Conservation (phyloP, 2,113 vertebrate genomes). For the Vulpes vulpes region DNA sequence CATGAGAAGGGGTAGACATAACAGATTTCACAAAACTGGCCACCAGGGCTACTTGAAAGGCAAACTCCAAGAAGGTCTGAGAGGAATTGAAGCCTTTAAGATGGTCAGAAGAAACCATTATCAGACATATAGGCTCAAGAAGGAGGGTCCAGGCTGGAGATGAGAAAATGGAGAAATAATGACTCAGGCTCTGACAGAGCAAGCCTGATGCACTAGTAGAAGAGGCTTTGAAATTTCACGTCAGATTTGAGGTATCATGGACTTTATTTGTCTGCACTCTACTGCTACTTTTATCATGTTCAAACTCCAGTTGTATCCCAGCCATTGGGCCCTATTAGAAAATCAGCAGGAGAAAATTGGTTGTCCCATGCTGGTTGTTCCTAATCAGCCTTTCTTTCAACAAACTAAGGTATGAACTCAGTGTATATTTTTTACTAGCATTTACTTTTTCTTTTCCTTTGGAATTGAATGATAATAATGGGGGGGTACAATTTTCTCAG, state of each 20-base stretch:
- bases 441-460: not conserved
- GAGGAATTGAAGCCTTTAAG: not conserved
- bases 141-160: not conserved
- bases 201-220: not conserved
- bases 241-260: not conserved
- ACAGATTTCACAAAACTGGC: not conserved
- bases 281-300: not conserved
- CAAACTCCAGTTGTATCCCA: not conserved
- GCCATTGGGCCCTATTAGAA: not conserved
- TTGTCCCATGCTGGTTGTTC: not conserved
- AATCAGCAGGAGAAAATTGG: not conserved
- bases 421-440: not conserved
- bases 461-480: not conserved
- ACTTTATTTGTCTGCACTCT: not conserved
- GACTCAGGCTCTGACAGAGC: not conserved
- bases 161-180: not conserved
- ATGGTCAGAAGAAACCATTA: not conserved
- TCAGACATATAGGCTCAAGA: not conserved
- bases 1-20: not conserved
- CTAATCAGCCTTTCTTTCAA: not conserved
- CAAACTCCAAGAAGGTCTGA: not conserved
- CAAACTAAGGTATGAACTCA: not conserved
- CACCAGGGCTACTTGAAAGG: not conserved
- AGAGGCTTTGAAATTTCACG: not conserved
- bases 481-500: not conserved